Evolutionary conservation across 2,888 invertebrate genomes (phyloP).

Genomic region (Papilio gigon): DNA sequence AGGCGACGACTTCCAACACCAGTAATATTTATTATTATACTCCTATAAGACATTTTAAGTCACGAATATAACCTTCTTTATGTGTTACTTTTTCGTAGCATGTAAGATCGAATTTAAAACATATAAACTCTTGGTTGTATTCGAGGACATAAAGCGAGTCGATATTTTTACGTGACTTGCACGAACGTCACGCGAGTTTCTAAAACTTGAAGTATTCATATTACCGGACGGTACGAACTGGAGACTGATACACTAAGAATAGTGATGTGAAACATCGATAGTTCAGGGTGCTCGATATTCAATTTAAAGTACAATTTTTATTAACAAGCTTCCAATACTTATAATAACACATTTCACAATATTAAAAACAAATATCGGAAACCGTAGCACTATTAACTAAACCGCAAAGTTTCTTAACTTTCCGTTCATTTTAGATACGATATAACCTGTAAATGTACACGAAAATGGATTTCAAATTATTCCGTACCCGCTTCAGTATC

Average conservation of each 20-base stretch:
- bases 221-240: conserved; percentile 61
- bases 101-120: conserved; percentile 15
- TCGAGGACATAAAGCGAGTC: conserved; percentile 22
- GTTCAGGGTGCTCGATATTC: no score
- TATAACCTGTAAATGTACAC: conserved; percentile 4
- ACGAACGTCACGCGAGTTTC: conserved; percentile 45
- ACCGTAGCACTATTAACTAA: conserved; percentile 12
- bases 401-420: conserved; percentile 17
- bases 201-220: conserved; percentile 69
- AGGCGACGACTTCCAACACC: neutral
- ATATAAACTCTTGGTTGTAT: conserved; percentile 20
- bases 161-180: conserved; percentile 36
- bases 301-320: no score
- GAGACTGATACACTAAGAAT: conserved; percentile 54
- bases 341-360: conserved; percentile 1
- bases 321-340: no score
- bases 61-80: conserved; percentile 19
- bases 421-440: conserved; percentile 9
- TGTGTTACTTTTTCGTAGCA: conserved; percentile 10
- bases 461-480: conserved; percentile 10
- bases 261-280: conserved; percentile 30
- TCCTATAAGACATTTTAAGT: conserved; percentile 8
- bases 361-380: conserved; percentile 29
- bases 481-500: neutral
- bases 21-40: conserved; percentile 6